A percentile compares a stretch with the other conserved stretches of the same genome.
phyloP scores from a whole-genome alignment of 2,797 vertebrate genomes.

The Anabas testudineus region DNA sequence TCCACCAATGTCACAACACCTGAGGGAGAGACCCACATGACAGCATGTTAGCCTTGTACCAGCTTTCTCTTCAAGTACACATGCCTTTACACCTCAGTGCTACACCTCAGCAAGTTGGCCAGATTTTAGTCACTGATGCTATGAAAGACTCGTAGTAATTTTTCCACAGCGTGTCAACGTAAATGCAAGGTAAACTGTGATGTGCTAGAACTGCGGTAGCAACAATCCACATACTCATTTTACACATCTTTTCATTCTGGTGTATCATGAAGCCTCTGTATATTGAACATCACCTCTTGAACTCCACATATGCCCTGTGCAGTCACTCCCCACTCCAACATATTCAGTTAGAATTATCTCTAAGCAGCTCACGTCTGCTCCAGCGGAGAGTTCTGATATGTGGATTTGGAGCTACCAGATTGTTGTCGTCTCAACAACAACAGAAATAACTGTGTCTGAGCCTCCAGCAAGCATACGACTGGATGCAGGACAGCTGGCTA shows the following conservation, averaged over 20 bases:
- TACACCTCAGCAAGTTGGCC: slow-evolving; percentile 3
- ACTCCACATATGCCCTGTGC: slow-evolving; percentile 4
- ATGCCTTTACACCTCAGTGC: slow-evolving; percentile 48
- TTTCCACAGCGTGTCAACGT: slow-evolving; percentile 7
- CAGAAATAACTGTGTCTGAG: slow-evolving; percentile 64
- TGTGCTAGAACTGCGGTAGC: neutral
- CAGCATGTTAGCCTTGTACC: slow-evolving; percentile 51
- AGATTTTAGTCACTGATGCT: slow-evolving; percentile 8
- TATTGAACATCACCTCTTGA: neutral
- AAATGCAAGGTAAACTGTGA: neutral
- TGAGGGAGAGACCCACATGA: slow-evolving; percentile 48
- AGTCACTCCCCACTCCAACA: slow-evolving; percentile 4
- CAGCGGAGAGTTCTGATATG: slow-evolving; percentile 12
- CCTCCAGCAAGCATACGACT: slow-evolving; percentile 54
- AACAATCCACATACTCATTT: neutral
- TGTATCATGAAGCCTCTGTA: neutral
- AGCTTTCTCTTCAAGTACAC: slow-evolving; percentile 46
- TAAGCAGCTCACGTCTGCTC: neutral
- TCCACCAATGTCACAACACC: slow-evolving; percentile 67
- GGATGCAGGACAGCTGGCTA: slow-evolving; percentile 70
- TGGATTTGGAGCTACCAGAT: slow-evolving; percentile 38
- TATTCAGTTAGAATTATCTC: slow-evolving; percentile 32
- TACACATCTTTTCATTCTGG: neutral
- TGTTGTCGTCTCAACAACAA: slow-evolving; percentile 51
- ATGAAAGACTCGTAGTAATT: slow-evolving; percentile 16